phyloP scores from a whole-genome alignment of 2,113 vertebrate species.

The Tenrec ecaudatus region DNA sequence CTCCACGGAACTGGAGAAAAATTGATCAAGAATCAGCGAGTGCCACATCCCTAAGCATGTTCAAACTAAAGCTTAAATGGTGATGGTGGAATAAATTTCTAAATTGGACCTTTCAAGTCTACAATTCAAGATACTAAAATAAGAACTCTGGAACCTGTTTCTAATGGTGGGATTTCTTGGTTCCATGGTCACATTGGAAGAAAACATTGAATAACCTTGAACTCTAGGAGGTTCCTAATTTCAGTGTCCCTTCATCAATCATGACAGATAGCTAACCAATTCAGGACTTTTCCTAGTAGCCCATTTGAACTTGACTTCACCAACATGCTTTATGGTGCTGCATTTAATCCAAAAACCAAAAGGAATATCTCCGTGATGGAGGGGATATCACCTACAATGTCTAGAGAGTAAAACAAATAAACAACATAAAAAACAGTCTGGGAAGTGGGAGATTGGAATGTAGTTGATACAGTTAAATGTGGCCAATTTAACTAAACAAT shows the following conservation, averaged over 20 bases:
- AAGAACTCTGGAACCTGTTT: neutral
- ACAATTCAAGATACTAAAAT: neutral
- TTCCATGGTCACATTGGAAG: neutral
- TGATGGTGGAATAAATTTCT: neutral
- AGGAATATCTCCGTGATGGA: neutral
- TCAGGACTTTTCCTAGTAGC: neutral
- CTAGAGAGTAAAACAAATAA: neutral
- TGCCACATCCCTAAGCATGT: neutral
- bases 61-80: neutral
- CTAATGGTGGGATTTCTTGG: neutral
- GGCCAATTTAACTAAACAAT: neutral
- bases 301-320: constrained; percentile 1
- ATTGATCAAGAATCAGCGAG: neutral
- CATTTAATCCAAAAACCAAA: neutral
- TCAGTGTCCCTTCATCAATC: neutral
- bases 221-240: neutral
- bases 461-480: neutral
- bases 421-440: neutral
- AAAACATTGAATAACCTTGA: neutral
- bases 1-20: neutral
- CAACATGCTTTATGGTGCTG: neutral
- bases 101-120: neutral
- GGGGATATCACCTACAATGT: neutral
- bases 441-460: neutral
- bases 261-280: neutral